A percentile compares a stretch with the other conserved stretches of the same genome.
phyloP scores from a whole-genome alignment of 2,888 invertebrate genomes.

The Polydrusus tereticollis region DNA sequence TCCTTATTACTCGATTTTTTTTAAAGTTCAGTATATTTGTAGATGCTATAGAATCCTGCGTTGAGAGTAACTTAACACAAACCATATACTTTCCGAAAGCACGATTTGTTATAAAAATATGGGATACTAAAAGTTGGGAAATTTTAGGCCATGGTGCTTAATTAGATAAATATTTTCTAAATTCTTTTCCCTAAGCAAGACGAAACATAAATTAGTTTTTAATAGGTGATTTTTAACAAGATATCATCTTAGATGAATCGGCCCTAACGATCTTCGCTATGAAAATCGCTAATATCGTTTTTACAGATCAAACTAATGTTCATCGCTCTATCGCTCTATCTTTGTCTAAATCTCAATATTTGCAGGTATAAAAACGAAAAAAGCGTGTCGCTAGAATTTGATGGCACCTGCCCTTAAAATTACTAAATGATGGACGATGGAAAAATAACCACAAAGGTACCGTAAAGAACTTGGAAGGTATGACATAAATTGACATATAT shows the following conservation, averaged over 20 bases:
- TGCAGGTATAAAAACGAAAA: slow-evolving; percentile 29
- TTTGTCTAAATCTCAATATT: slow-evolving; percentile 19
- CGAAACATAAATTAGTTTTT: slow-evolving; percentile 27
- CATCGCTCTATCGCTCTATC: slow-evolving; percentile 16
- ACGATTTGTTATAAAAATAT: no score
- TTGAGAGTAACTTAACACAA: no score
- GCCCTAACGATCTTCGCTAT: slow-evolving; percentile 20
- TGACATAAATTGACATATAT: no score
- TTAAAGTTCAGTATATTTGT: no score
- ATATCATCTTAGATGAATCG: slow-evolving; percentile 10
- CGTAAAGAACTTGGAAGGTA: background rate
- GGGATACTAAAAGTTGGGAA: no score
- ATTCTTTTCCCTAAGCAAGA: background rate
- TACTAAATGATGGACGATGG: slow-evolving; percentile 17
- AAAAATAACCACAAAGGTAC: background rate
- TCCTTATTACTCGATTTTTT: no score
- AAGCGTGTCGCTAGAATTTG: background rate
- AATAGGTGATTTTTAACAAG: slow-evolving; percentile 21
- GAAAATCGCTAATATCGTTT: slow-evolving; percentile 26
- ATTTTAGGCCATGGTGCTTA: background rate
- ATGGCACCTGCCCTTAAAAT: slow-evolving; percentile 20
- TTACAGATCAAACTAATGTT: slow-evolving; percentile 25
- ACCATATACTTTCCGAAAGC: no score
- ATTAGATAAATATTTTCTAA: background rate
- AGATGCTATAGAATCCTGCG: no score